phyloP scores from a whole-genome alignment of 2,797 vertebrate species.

The Pelodytes ibericus region DNA sequence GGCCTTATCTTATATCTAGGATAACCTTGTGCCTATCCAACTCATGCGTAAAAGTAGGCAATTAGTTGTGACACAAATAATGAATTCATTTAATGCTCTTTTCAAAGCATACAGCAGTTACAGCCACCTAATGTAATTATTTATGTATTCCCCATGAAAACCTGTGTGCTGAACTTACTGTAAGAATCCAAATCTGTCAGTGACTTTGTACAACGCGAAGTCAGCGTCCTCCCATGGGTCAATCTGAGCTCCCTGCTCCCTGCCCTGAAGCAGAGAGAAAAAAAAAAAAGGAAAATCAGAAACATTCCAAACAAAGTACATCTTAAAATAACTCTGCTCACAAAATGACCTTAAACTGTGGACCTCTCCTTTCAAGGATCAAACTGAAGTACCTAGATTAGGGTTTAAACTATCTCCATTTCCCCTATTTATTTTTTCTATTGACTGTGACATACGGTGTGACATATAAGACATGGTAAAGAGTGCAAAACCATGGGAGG shows the following conservation, averaged over 20 bases:
- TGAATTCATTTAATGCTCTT: not conserved
- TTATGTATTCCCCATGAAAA: not conserved
- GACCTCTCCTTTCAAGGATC: too few relatives aligned
- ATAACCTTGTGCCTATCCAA: too few relatives aligned
- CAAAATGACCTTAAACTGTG: too few relatives aligned
- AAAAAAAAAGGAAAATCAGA: not conserved
- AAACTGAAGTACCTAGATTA: too few relatives aligned
- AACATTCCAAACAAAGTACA: not conserved
- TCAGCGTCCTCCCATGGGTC: conserved; percentile 90
- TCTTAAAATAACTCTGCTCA: too few relatives aligned
- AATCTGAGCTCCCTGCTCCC: conserved; percentile 80
- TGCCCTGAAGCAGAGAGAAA: conserved; percentile 75
- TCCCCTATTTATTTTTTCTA: too few relatives aligned
- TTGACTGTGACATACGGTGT: too few relatives aligned
- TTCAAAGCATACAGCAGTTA: not conserved
- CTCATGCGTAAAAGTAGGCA: too few relatives aligned
- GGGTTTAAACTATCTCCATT: too few relatives aligned
- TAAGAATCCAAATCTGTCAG: conserved; percentile 88
- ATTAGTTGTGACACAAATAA: not conserved
- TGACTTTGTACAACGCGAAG: conserved; percentile 85
- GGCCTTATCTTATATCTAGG: too few relatives aligned
- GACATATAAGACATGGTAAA: too few relatives aligned
- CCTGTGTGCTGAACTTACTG: conserved; percentile 78
- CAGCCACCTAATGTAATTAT: not conserved
- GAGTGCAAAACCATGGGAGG: too few relatives aligned